phyloP scores from a whole-genome alignment of 2,888 invertebrate genomes.

The Pediacus dermestoides region DNA sequence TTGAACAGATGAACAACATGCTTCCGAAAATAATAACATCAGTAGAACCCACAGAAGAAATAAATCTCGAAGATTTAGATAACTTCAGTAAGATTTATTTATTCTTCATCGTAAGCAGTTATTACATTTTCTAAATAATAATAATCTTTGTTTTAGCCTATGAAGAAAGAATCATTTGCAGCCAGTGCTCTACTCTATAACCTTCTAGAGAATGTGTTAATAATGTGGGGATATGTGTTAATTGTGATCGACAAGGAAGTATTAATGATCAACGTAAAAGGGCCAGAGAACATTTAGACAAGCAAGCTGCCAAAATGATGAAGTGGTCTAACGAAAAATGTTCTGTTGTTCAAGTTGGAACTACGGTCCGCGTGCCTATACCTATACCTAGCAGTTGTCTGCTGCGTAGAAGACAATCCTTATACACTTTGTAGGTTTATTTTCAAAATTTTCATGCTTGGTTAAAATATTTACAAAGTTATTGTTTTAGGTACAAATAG shows the following conservation, averaged over 20 bases:
- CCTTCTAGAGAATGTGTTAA: background rate
- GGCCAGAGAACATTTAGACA: conserved; percentile 15
- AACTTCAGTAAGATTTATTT: no score
- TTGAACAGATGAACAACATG: no score
- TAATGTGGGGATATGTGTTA: background rate
- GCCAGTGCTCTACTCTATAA: background rate
- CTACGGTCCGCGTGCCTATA: conserved; percentile 10
- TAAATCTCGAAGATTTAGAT: no score
- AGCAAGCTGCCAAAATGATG: conserved; percentile 24
- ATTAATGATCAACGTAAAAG: conserved; percentile 9
- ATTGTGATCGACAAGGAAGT: conserved; percentile 4
- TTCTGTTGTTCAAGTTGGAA: conserved; percentile 14
- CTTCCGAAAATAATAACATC: no score
- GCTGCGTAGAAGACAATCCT: conserved; percentile 7
- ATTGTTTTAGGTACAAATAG: background rate
- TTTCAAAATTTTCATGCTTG: conserved; percentile 9
- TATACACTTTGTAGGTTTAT: conserved; percentile 10
- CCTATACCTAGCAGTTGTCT: conserved; percentile 7
- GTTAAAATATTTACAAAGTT: no score
- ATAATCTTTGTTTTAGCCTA: no score
- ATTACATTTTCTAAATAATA: no score
- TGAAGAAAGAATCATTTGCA: no score
- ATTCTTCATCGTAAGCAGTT: no score
- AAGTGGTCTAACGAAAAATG: conserved; percentile 11
- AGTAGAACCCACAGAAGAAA: no score